Evolutionary conservation across 2,888 invertebrate species (phyloP).

Genomic region (Lochmaea capreae): DNA sequence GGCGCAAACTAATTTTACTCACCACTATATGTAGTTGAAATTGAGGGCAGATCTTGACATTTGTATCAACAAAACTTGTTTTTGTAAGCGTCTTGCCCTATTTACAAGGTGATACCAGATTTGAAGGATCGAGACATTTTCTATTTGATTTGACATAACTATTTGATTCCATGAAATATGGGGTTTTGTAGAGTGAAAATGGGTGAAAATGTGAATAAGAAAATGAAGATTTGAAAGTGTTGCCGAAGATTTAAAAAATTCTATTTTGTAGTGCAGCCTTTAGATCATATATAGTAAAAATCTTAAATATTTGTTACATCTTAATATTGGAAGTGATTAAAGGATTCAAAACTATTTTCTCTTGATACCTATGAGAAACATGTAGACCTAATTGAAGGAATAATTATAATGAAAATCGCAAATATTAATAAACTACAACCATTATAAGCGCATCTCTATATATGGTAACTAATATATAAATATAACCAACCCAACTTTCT

Average conservation of each 20-base stretch:
- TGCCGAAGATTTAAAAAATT: slow-evolving; percentile 37
- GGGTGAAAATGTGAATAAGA: too few species aligned
- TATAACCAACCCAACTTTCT: slow-evolving; percentile 56
- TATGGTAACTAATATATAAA: slow-evolving; percentile 61
- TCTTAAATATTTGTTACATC: slow-evolving; percentile 57
- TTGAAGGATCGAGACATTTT: too few species aligned
- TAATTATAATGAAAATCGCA: slow-evolving; percentile 39
- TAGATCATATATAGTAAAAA: slow-evolving; percentile 60
- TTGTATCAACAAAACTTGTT: too few species aligned
- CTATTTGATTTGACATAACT: too few species aligned
- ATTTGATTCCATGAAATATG: too few species aligned
- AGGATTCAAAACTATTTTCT: slow-evolving; percentile 39
- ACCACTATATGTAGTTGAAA: too few species aligned
- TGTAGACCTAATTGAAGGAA: slow-evolving; percentile 41
- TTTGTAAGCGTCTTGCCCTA: too few species aligned
- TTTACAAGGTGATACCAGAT: too few species aligned
- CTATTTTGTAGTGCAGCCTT: slow-evolving; percentile 64
- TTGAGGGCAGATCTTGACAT: too few species aligned
- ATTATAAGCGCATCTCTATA: slow-evolving; percentile 55
- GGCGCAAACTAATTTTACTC: too few species aligned
- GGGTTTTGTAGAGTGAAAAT: too few species aligned
- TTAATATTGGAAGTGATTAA: slow-evolving; percentile 54
- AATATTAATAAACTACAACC: slow-evolving; percentile 49
- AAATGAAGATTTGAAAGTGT: slow-evolving; percentile 7
- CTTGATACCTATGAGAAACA: slow-evolving; percentile 44